A percentile compares a stretch with the other conserved stretches of the same genome.
Evolutionary conservation across 2,888 invertebrate species (phyloP).

Genomic region (Acanthopleura granulata): DNA sequence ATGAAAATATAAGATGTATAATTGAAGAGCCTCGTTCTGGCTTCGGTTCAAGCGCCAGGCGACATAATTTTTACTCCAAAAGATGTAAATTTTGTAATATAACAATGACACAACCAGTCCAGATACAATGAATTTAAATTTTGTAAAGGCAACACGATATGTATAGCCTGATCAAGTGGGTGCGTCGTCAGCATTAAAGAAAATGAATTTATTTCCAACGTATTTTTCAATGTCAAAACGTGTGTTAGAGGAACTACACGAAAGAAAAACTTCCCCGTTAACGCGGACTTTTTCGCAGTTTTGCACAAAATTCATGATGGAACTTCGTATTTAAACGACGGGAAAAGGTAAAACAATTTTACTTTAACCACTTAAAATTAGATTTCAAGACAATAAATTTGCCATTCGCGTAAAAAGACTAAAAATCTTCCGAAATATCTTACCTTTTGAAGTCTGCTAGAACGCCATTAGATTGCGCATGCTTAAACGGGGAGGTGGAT

Average conservation of each 20-base stretch:
- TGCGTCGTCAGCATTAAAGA: no score
- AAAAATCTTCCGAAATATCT: constrained; percentile 11
- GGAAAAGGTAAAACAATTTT: constrained; percentile 13
- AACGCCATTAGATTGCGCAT: constrained; percentile 18
- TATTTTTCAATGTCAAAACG: constrained; percentile 11
- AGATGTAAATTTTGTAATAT: no score
- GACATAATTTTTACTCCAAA: constrained; percentile 13
- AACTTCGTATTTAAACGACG: neutral
- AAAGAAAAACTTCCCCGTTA: constrained; percentile 7
- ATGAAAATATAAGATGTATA: neutral
- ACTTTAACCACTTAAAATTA: neutral
- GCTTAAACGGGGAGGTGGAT: constrained; percentile 6
- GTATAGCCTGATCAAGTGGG: no score
- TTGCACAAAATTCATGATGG: neutral
- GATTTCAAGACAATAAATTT: neutral
- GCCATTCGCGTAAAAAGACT: neutral
- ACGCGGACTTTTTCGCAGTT: neutral
- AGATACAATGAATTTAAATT: no score
- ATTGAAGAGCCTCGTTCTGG: constrained; percentile 13
- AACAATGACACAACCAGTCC: no score
- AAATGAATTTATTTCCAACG: no score
- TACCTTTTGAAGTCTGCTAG: constrained; percentile 15
- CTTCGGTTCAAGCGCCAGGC: neutral
- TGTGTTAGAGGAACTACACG: neutral
- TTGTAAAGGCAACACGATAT: no score